A percentile compares a stretch with the other conserved stretches of the same genome.
These are phyloP conservation scores for Charaxes varanes DNA, from an alignment of 1,140 invertebrate species.

Conservation along the genomic window DNA sequence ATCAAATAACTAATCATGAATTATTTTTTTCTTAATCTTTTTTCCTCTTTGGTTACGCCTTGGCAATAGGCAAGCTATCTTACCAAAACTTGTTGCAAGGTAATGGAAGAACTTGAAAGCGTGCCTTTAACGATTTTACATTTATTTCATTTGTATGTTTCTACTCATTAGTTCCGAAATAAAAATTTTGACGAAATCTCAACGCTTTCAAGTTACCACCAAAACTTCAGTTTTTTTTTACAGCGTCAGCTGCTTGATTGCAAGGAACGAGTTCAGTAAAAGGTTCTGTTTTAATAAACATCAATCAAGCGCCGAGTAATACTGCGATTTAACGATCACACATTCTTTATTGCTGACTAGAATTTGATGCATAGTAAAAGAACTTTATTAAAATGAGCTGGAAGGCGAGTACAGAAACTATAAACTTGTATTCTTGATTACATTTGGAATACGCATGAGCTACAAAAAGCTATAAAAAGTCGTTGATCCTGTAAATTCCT, in stretches of 20 bases:
- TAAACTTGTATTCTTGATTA: no score
- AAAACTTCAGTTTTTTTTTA: background rate
- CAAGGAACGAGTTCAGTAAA: constrained; percentile 5
- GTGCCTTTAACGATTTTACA: no score
- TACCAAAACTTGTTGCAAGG: no score
- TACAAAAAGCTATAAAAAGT: constrained; percentile 17
- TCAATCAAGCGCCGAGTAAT: constrained; percentile 26
- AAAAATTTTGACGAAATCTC: no score
- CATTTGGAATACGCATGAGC: background rate
- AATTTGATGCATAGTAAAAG: constrained; percentile 15
- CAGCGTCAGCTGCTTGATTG: constrained; percentile 41
- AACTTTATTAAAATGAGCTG: background rate
- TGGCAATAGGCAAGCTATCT: no score
- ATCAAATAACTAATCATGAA: no score
- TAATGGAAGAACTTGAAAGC: no score
- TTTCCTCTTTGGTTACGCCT: no score
- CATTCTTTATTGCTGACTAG: constrained; percentile 42
- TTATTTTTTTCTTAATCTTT: no score
- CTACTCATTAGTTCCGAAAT: no score
- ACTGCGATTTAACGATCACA: constrained; percentile 31
- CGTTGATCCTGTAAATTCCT: constrained; percentile 40
- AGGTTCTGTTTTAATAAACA: constrained; percentile 29
- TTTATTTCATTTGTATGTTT: no score
- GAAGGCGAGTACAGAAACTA: no score
- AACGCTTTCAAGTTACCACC: background rate